A percentile compares a stretch with the other conserved stretches of the same genome.
Evolutionary conservation across 2,888 invertebrate genomes (phyloP).

Genomic region (Patella ulyssiponensis): DNA sequence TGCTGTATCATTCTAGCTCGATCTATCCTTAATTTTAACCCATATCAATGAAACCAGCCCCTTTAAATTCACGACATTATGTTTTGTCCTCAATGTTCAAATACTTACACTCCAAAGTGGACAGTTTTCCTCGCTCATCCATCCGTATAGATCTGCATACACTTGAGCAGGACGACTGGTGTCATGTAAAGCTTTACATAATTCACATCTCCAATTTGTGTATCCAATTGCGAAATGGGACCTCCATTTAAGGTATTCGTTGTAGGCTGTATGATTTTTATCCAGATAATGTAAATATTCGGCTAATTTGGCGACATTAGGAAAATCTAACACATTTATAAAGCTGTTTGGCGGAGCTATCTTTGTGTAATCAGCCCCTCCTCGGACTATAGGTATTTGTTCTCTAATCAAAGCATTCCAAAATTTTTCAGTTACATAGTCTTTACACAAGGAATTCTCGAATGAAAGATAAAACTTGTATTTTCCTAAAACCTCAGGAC

Average conservation of each 20-base stretch:
- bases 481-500: constrained; percentile 23
- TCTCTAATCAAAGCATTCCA: constrained; percentile 23
- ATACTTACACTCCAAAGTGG: constrained; percentile 13
- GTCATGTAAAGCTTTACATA: constrained; percentile 16
- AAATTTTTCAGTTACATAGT: constrained; percentile 43
- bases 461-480: constrained; percentile 44
- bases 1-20: no score
- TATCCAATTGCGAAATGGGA: not conserved
- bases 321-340: constrained; percentile 27
- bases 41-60: no score
- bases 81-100: no score
- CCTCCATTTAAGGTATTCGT: constrained; percentile 21
- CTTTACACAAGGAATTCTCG: constrained; percentile 40
- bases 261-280: constrained; percentile 24
- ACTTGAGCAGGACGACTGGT: constrained; percentile 4
- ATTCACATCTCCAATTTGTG: not conserved
- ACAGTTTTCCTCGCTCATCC: constrained; percentile 16
- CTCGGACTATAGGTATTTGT: constrained; percentile 36
- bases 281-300: constrained; percentile 24
- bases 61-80: no score
- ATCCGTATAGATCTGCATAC: constrained; percentile 22
- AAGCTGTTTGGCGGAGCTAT: constrained; percentile 29
- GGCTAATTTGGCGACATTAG: constrained; percentile 23
- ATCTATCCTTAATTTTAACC: no score
- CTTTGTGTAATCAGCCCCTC: constrained; percentile 34